Evolutionary conservation across 2,888 invertebrate genomes (phyloP), one percentile per base, ranked within the genome.

Genomic region (Drosophila mercatorum): DNA sequence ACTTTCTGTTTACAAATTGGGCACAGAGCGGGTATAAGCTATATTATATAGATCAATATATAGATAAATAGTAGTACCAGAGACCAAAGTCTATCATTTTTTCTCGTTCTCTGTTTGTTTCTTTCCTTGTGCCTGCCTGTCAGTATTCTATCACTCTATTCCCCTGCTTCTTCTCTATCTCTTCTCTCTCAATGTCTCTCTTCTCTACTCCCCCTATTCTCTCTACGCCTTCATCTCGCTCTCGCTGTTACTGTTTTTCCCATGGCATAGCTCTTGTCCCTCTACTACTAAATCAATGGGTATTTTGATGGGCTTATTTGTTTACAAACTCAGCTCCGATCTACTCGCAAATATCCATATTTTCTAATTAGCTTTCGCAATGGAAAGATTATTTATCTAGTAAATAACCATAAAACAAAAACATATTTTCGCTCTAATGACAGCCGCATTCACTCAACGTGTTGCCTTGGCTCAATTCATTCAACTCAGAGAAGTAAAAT

Each of bases 401-500:
- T 26, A 51, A 51, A 34, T 5, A 2, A 1, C 22, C 22, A 22
- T 22, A 22, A 22, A 22, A n/a, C n/a, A n/a, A 22, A 22, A 22
- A 22, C 22, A 22, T 22, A 6, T 14, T 22, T 14, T 26, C 5
- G 22, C 44, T 44, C 34, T 34, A 44, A 26, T 53, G 26, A 26
- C 26, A 51, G 10, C 38, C 52, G 26, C 22, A 52, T 34, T 58
- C 51, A 44, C 31, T 58, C 46, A 49, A 10, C 7, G 17, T 12
- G 22, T 73, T 57, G 71, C 88, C 86, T 76, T 83, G 88, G 59
- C 60, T 72, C 57, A 61, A 75, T 69, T 80, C 83, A 80, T 88
- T 83, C 83, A 83, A 83, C 83, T 71, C 70, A 61, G 46, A 63
- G 46, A 28, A 41, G 31, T 6, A 34, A 52, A 6, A 46, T 26